Evolutionary conservation across 2,888 invertebrate species (phyloP), one percentile per base, ranked within the genome.

Genomic region (Eupeodes latifasciatus): DNA sequence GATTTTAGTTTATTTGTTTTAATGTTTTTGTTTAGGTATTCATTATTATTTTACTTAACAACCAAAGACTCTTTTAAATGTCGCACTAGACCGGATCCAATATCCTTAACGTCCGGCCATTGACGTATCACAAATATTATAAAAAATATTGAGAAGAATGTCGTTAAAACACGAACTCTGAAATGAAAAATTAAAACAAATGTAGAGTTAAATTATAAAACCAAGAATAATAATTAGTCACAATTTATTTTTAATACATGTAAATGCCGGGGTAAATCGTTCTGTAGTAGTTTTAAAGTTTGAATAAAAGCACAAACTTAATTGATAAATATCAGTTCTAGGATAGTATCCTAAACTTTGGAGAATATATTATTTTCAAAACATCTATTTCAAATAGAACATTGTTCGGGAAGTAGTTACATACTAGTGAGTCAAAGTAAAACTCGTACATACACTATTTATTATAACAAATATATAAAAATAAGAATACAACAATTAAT

Each of bases 101-200:
- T 96, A 91, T 97, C 97, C 92, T 96, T 95, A 90, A 98, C 96
- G 93, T 98, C 98, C 77, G 97, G 98, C 98, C 98, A 98, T 92
- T 98, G 98, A 92, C 97, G 96, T 93, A 97, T 95, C 90, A 97
- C 96, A 95, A 97, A 96, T 91, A 97, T 96, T 91, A 97, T 96
- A 81, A 96, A 95, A 94, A 97, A 95, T 88, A 98, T 96, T 90
- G 97, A 96, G 90, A 97, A 93, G 91, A 96, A 96, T 77, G 98
- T 98, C 89, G 97, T 97, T 92, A 98, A 94, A 91, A 98, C 97
- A 92, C 98, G 96, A 91, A 98, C 96, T 94, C 98, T 98, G 95
- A 74, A 92, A 92, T 5, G 40, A 92, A 71, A 79, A 78, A 79
- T 40, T 75, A 71, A 11, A 40, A n/a, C 10, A 40, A 62, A 11